Evolutionary conservation across 1,140 invertebrate genomes (phyloP), one percentile per base, ranked within the genome.

Genomic region (Pogonus chalceus): DNA sequence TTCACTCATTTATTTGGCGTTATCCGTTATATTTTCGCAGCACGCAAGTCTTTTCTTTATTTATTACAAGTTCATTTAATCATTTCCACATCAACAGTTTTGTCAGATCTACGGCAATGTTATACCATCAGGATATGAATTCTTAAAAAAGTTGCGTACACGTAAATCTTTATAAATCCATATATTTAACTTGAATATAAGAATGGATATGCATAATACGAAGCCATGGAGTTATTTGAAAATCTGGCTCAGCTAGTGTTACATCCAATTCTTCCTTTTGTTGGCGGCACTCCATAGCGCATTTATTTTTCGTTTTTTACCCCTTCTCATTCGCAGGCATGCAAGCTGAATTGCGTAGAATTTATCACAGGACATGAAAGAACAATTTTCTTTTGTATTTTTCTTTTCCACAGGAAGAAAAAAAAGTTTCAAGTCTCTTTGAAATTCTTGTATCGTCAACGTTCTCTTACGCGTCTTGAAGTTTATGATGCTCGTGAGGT

Each of bases 41-140:
- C 37, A 43, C 37, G 37, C 37, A 16, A 43, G 18, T 16, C 37
- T 12, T 18, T 12, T 43, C 37, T 43, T 43, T 43, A 43, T 43
- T 43, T 43, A 43, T 43, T 43, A 43, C 37, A 12, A 10, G 37
- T 43, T 43, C 37, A 43, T 43, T 43, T 43, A 43, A 43, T 43
- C 37, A 43, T 43, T 43, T 43, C 37, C 37, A 18, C 37, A 43
- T 43, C 37, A 43, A 43, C 37, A 43, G 37, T 43, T 43, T 43
- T 43, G 37, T 43, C 37, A 43, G 37, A 43, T 43, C 4, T 43
- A 7, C 37, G 18, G 9, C 9, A 7, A n/a, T n/a, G n/a, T n/a
- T n/a, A n/a, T n/a, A n/a, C n/a, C n/a, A n/a, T n/a, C n/a, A n/a
- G n/a, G n/a, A n/a, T n/a, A n/a, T n/a, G n/a, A n/a, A n/a, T n/a